Base-by-base conservation (phyloP, 2,797 vertebrate species). In the Sitta carolinensis region DNA sequence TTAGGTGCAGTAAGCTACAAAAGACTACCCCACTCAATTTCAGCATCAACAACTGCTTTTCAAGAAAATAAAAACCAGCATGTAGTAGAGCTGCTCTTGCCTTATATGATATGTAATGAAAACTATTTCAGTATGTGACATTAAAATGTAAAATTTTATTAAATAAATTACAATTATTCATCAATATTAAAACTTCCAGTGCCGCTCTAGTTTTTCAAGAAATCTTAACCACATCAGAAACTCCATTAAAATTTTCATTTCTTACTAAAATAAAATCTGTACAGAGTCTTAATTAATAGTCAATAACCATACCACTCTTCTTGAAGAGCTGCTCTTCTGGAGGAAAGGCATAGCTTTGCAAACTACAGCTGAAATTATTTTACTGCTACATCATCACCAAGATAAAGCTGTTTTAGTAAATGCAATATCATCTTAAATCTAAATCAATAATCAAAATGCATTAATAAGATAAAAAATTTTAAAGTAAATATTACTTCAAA, bases 1-100 rank as follows among this genome's bases (percentile, higher is more conserved):
- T 59, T 51, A 87, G 63, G 22, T 34, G 22, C 25, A 76, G 2
- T 69, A 92, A 93, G 38, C 40, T 67, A 87, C 32, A 85, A 66
- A 88, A 95, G 45, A 79, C 22, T 81, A 84, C 10, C 85, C 95
- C 95, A 97, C 95, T 98, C 96, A 98, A 97, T 98, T 97, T 97
- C 98, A 98, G 97, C 97, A 97, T 89, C 94, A 98, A 93, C 42
- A 97, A 66, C 10, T 76, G 29, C 25, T 91, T 91, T 94, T 36
- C 58, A 80, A 87, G 34, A 66, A 85, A 86, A 68, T 54, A 88
- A 94, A 93, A 81, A 13, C 1, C 9, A 74, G 26, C 23, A 43
- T 22, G 51, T 30, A 75, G 55, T 62, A 93, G 19, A 92, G 36
- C 29, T 89, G 85, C 66, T 43, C 17, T 82, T 90, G 63, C 21